A percentile compares a stretch with the other conserved stretches of the same genome.
Conservation (phyloP, 2,888 invertebrate species). For the Lasioglossum figueresi region DNA sequence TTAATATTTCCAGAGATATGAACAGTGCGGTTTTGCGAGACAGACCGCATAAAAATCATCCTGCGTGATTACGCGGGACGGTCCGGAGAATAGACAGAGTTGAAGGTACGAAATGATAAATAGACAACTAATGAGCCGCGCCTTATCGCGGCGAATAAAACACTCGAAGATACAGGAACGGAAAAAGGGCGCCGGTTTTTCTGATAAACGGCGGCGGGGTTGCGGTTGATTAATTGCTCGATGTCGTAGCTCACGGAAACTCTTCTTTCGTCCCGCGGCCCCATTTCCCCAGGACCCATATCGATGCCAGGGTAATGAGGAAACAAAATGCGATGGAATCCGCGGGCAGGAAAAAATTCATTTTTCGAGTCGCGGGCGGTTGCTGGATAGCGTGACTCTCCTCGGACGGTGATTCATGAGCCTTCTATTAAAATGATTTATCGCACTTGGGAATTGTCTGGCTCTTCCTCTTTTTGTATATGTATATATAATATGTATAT, state of each 20-base stretch:
- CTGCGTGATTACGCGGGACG: neutral
- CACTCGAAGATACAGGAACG: conserved; percentile 17
- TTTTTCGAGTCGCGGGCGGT: conserved; percentile 39
- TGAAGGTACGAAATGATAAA: neutral
- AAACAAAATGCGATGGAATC: conserved; percentile 50
- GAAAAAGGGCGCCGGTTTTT: conserved; percentile 36
- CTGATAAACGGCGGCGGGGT: conserved; percentile 25
- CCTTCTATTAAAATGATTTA: conserved; percentile 65
- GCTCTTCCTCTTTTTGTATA: conserved; percentile 28
- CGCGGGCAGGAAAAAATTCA: conserved; percentile 30
- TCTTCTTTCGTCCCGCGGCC: neutral
- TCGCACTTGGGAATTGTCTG: conserved; percentile 49
- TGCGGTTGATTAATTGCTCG: conserved; percentile 51
- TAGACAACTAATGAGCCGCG: neutral
- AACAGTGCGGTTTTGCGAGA: neutral
- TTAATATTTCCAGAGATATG: no score
- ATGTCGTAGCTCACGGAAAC: conserved; percentile 36
- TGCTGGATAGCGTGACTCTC: conserved; percentile 16
- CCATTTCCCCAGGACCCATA: neutral
- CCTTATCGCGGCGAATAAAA: conserved; percentile 9
- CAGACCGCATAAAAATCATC: neutral
- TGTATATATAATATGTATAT: neutral
- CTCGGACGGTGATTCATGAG: conserved; percentile 44
- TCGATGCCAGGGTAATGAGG: conserved; percentile 44
- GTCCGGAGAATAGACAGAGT: neutral